phyloP scores from a whole-genome alignment of 2,888 invertebrate genomes.

The Neoscelio sp. region DNA sequence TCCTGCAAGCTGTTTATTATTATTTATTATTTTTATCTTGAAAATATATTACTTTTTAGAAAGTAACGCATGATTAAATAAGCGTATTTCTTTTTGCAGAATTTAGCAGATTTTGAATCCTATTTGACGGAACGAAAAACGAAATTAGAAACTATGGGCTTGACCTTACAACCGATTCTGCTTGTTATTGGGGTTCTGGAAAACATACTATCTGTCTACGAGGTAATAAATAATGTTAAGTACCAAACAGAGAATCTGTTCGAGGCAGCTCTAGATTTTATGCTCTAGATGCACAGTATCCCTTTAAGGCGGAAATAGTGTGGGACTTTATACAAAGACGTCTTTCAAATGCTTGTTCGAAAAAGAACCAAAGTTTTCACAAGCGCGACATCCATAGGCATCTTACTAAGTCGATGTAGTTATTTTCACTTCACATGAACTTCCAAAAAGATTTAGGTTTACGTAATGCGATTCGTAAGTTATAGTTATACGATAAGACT shows the following conservation, averaged over 20 bases:
- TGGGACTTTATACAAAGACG: conserved; percentile 28
- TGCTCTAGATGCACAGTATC: conserved; percentile 9
- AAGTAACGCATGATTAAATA: too few species aligned
- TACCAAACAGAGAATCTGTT: background rate
- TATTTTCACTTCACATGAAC: too few species aligned
- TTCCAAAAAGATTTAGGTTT: too few species aligned
- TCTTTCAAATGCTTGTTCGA: conserved; percentile 5
- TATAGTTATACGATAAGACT: too few species aligned
- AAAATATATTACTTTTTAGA: too few species aligned
- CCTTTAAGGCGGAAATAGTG: conserved; percentile 9
- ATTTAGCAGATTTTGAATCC: conserved; percentile 14
- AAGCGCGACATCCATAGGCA: conserved; percentile 5
- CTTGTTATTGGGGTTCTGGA: conserved; percentile 3
- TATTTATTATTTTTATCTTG: too few species aligned
- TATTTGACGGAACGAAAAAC: background rate
- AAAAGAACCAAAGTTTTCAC: conserved; percentile 1
- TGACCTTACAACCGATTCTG: conserved; percentile 8
- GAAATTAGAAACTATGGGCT: background rate
- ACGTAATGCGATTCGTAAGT: too few species aligned
- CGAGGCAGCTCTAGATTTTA: conserved; percentile 8
- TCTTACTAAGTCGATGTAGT: too few species aligned
- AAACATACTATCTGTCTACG: background rate
- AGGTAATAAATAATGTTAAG: conserved; percentile 4
- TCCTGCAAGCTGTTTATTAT: too few species aligned
- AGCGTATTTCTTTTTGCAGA: conserved; percentile 10